Evolutionary conservation across 1,140 invertebrate species (phyloP).

Genomic region (Diorhabda carinulata): DNA sequence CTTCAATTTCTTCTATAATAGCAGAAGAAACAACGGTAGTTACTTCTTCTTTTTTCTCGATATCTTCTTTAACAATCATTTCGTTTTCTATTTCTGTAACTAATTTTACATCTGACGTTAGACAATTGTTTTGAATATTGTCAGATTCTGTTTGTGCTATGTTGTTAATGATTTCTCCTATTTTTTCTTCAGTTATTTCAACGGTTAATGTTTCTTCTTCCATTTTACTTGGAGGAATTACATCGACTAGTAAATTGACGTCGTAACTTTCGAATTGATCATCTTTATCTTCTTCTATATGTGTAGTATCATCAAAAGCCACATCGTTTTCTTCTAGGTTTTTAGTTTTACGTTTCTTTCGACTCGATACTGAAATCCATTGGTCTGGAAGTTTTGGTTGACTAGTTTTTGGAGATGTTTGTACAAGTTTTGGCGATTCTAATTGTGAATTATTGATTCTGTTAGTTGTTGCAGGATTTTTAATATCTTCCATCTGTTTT

Average conservation of each 20-base stretch:
- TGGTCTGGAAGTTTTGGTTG: conserved; percentile 27
- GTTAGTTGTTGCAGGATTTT: background rate
- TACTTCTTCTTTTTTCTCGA: background rate
- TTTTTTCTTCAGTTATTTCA: conserved; percentile 18
- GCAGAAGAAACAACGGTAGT: background rate
- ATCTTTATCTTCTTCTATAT: conserved; percentile 4
- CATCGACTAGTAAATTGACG: conserved; percentile 35
- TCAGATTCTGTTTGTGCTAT: conserved; percentile 25
- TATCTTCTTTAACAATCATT: conserved; percentile 22
- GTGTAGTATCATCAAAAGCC: conserved; percentile 17
- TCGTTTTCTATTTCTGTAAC: conserved; percentile 31
- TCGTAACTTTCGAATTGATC: conserved; percentile 36
- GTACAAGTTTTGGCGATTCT: background rate
- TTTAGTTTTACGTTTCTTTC: conserved; percentile 44
- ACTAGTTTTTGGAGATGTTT: background rate
- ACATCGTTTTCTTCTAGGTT: conserved; percentile 25
- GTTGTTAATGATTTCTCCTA: conserved; percentile 26
- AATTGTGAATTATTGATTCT: conserved; percentile 5
- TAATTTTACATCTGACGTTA: conserved; percentile 16
- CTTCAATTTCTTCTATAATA: conserved; percentile 7
- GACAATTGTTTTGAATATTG: conserved; percentile 7
- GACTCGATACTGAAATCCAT: conserved; percentile 45
- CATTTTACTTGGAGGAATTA: conserved; percentile 24
- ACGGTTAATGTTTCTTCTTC: conserved; percentile 14
- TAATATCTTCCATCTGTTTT: background rate